These are phyloP conservation scores for Portevinia maculata DNA, from an alignment of 2,888 invertebrate species.

Conservation along the genomic window DNA sequence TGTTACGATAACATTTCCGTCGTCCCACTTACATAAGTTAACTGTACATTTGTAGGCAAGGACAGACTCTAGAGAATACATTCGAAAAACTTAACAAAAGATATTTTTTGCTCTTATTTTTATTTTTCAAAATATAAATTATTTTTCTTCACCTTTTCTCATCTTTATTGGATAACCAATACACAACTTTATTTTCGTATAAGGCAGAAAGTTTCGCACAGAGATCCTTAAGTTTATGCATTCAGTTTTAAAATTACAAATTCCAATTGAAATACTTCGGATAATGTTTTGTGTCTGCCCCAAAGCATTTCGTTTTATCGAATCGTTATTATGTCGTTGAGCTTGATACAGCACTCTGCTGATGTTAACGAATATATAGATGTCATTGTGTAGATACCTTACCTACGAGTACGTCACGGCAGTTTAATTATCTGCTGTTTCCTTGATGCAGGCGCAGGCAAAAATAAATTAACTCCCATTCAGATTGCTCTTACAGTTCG, in stretches of 20 bases:
- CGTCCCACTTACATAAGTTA: background rate
- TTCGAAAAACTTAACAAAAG: background rate
- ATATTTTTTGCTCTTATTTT: background rate
- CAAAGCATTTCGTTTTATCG: slow-evolving; percentile 3
- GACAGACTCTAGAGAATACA: background rate
- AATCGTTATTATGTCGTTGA: slow-evolving; percentile 22
- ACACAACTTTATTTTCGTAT: slow-evolving; percentile 17
- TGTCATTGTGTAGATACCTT: background rate
- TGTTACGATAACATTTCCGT: slow-evolving; percentile 23
- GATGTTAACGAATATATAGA: background rate
- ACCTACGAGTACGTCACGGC: slow-evolving; percentile 10
- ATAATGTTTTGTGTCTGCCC: slow-evolving; percentile 16
- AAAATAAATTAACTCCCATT: slow-evolving; percentile 31
- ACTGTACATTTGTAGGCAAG: background rate
- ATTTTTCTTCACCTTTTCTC: background rate
- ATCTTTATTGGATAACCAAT: slow-evolving; percentile 4
- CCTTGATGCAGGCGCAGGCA: background rate
- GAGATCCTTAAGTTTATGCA: slow-evolving; percentile 25
- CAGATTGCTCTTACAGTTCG: slow-evolving; percentile 25
- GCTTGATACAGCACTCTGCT: slow-evolving; percentile 8
- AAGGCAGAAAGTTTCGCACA: background rate
- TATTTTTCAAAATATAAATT: background rate
- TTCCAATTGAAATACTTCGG: slow-evolving; percentile 46
- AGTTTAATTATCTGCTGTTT: slow-evolving; percentile 11
- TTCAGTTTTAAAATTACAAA: slow-evolving; percentile 30